Percentiles rank a stretch among this genome's conserved stretches.
Conservation (phyloP, 2,888 invertebrate species). For the Callyntrura guangdongensis region DNA sequence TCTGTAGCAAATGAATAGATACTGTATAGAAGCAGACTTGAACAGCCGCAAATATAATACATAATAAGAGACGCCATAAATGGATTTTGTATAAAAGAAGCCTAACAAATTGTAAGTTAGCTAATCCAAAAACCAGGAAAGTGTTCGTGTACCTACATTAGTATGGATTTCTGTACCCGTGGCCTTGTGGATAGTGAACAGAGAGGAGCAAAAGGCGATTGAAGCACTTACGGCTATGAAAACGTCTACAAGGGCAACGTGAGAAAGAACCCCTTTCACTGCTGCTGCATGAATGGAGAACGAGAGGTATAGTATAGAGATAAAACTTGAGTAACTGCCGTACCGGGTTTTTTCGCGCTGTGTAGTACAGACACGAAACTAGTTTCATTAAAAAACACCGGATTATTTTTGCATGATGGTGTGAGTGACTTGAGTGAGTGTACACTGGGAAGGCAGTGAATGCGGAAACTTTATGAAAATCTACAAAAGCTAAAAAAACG, state of each 20-base stretch:
- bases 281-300: not conserved
- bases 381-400: not conserved
- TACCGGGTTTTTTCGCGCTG: constrained; percentile 54
- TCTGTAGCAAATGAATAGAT: constrained; percentile 2
- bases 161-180: not conserved
- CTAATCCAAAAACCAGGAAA: constrained; percentile 53
- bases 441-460: too few relatives aligned
- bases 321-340: constrained; percentile 63
- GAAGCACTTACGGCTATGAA: not conserved
- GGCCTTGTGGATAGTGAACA: not conserved
- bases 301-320: constrained; percentile 39
- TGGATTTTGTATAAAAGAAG: not conserved
- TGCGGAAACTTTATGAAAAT: too few relatives aligned
- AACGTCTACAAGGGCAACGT: constrained; percentile 19
- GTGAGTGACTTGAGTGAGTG: not conserved
- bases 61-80: constrained; percentile 48
- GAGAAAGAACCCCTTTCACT: constrained; percentile 22
- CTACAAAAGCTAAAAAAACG: too few relatives aligned
- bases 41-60: too few relatives aligned
- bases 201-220: not conserved
- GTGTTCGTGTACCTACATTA: constrained; percentile 4
- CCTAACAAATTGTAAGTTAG: constrained; percentile 53
- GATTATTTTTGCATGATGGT: not conserved
- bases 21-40: not conserved
- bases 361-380: constrained; percentile 44